Evolutionary conservation across 2,888 invertebrate genomes (phyloP).

Genomic region (Nebria salina): DNA sequence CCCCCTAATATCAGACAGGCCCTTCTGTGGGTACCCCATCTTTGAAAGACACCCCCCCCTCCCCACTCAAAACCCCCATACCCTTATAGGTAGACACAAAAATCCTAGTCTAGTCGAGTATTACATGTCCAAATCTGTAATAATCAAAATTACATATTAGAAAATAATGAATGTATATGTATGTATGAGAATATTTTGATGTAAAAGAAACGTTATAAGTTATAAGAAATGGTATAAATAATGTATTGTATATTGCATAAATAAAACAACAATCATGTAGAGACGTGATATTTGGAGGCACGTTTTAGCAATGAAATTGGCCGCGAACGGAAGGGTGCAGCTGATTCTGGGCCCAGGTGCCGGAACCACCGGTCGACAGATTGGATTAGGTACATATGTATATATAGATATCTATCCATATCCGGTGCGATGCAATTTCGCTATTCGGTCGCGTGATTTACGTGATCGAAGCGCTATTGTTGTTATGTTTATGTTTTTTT

Average conservation of each 20-base stretch:
- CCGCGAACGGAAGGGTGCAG: constrained; percentile 16
- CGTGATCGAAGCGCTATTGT: not conserved
- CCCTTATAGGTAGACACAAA: too few species aligned
- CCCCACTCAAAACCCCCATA: too few species aligned
- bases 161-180: too few species aligned
- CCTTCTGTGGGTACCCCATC: not conserved
- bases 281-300: constrained; percentile 6
- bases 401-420: constrained; percentile 20
- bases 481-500: too few species aligned
- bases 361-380: constrained; percentile 44
- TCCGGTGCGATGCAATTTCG: constrained; percentile 23
- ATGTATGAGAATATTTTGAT: too few species aligned
- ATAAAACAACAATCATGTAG: too few species aligned
- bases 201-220: too few species aligned
- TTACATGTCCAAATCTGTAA: too few species aligned
- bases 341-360: constrained; percentile 39
- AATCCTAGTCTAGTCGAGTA: too few species aligned
- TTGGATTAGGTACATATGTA: constrained; percentile 27
- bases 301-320: constrained; percentile 20
- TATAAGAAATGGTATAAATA: too few species aligned
- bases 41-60: not conserved
- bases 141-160: too few species aligned
- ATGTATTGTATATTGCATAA: too few species aligned
- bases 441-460: constrained; percentile 29
- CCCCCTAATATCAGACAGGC: not conserved